phyloP scores from a whole-genome alignment of 2,888 invertebrate genomes.

The Xanthorhoe designata region DNA sequence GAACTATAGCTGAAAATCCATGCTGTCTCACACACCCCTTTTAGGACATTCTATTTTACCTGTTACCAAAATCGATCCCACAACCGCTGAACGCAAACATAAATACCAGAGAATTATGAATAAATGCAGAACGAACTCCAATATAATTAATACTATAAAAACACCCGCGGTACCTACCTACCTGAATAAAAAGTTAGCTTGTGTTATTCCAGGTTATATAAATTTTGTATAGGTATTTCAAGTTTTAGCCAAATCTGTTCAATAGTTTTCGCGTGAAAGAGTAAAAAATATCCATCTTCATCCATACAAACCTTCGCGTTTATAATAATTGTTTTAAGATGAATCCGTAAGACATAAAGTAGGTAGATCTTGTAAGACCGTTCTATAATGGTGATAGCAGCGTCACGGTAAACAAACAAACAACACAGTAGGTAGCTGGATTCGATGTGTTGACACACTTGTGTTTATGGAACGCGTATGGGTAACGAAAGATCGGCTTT shows the following conservation, averaged over 20 bases:
- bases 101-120: conserved; percentile 3
- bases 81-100: conserved; percentile 21
- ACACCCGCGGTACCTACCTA: too few relatives aligned
- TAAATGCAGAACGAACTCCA: neutral
- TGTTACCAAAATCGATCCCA: conserved; percentile 25
- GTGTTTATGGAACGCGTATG: conserved; percentile 26
- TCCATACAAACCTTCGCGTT: too few relatives aligned
- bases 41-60: conserved; percentile 24
- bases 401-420: conserved; percentile 21
- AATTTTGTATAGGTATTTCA: too few relatives aligned
- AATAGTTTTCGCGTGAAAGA: too few relatives aligned
- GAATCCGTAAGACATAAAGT: too few relatives aligned
- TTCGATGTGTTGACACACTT: conserved; percentile 26
- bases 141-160: neutral
- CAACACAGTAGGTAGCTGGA: conserved; percentile 21
- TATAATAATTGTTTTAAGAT: too few relatives aligned
- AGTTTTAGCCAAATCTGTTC: too few relatives aligned
- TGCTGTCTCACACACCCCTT: conserved; percentile 9
- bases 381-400: conserved; percentile 14
- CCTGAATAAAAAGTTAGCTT: neutral
- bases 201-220: too few relatives aligned
- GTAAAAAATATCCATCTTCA: too few relatives aligned
- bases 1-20: neutral
- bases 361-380: neutral
- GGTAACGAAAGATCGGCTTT: conserved; percentile 22